phyloP scores from a whole-genome alignment of 2,797 vertebrate species.

The Alfaro cultratus region DNA sequence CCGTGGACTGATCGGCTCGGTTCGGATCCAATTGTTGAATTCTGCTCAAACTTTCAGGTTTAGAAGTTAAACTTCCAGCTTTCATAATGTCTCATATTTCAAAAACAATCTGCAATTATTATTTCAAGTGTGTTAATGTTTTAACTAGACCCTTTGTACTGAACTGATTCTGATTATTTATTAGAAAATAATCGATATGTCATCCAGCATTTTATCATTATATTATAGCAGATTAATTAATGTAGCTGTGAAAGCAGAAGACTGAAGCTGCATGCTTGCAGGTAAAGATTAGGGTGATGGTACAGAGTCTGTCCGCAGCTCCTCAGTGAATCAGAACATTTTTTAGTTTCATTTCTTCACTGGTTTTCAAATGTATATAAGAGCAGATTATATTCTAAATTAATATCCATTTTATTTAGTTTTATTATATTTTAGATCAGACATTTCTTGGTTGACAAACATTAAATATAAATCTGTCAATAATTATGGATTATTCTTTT shows the following conservation, averaged over 20 bases:
- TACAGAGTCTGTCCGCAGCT: neutral
- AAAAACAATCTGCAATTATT: neutral
- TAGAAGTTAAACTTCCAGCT: neutral
- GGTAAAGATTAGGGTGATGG: neutral
- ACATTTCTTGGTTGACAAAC: neutral
- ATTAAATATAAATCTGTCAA: neutral
- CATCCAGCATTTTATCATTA: neutral
- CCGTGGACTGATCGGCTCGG: neutral
- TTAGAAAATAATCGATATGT: neutral
- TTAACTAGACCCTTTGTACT: neutral
- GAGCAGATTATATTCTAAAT: neutral
- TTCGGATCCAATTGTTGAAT: neutral
- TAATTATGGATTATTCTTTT: neutral
- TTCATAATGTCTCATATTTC: neutral
- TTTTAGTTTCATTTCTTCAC: no score
- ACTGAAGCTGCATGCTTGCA: neutral
- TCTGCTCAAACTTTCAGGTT: neutral
- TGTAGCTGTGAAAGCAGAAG: neutral
- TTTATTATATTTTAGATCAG: neutral
- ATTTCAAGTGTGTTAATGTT: neutral
- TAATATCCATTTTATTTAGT: neutral
- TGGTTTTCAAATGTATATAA: neutral
- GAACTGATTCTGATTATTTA: neutral
- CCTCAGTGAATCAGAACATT: no score
- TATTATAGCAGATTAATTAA: neutral